Conservation (phyloP, 2,888 invertebrate genomes). For the Spilosoma lubricipeda region DNA sequence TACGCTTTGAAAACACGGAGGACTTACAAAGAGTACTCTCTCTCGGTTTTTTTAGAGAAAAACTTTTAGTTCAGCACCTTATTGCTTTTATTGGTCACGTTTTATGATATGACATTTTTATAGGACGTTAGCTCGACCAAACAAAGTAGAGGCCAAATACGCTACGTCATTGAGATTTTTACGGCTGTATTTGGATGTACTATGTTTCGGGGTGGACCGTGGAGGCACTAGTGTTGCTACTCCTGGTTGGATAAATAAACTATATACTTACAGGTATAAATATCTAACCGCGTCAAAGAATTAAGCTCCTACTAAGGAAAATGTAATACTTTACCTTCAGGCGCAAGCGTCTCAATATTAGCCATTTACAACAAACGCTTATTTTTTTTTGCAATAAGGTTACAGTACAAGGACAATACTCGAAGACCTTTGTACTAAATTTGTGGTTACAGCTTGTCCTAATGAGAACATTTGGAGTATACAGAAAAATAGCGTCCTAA, state of each 20-base stretch:
- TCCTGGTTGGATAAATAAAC: background rate
- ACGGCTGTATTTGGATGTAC: background rate
- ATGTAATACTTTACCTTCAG: background rate
- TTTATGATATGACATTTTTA: background rate
- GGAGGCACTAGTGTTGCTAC: background rate
- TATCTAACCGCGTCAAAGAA: too few species aligned
- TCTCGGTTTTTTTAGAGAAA: background rate
- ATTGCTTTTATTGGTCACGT: slow-evolving; percentile 1
- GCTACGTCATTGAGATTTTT: slow-evolving; percentile 1
- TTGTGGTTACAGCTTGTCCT: background rate
- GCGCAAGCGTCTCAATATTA: background rate
- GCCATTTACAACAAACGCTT: background rate
- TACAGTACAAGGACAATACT: background rate
- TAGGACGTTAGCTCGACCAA: background rate
- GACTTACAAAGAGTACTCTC: background rate
- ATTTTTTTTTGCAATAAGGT: background rate
- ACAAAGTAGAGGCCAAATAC: background rate
- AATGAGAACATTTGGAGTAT: background rate
- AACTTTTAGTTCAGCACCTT: slow-evolving; percentile 2
- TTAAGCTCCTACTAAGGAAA: background rate
- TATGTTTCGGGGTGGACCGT: too few species aligned
- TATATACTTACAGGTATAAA: too few species aligned
- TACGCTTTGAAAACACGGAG: background rate
- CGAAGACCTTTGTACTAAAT: background rate
- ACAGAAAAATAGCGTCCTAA: slow-evolving; percentile 1